These are phyloP conservation scores for Lagopus muta DNA, from an alignment of 2,113 vertebrate species.

Conservation along the genomic window DNA sequence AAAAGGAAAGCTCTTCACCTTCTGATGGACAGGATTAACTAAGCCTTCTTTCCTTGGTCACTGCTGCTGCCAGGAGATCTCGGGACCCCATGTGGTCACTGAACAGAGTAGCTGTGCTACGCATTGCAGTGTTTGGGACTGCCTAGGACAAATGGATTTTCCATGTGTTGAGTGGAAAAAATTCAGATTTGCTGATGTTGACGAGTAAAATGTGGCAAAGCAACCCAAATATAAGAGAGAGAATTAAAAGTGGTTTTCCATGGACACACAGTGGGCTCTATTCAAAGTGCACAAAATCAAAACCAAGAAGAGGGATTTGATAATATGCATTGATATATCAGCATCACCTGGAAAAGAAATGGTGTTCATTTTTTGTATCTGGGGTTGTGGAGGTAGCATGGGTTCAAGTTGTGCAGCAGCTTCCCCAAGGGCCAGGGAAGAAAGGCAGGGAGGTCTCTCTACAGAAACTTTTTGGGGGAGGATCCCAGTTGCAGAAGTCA, in stretches of 20 bases:
- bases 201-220: neutral
- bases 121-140: neutral
- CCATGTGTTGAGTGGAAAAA: neutral
- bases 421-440: neutral
- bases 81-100: fast-evolving
- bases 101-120: neutral
- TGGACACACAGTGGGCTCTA: neutral
- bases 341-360: neutral
- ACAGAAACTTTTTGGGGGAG: neutral
- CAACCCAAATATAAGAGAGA: neutral
- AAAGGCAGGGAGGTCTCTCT: neutral
- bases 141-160: neutral
- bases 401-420: neutral
- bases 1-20: neutral
- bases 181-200: neutral
- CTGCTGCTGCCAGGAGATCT: neutral
- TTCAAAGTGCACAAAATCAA: neutral
- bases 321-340: neutral
- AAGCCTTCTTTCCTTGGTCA: neutral
- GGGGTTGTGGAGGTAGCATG: neutral
- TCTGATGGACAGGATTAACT: neutral
- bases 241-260: neutral
- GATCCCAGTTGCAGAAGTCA: neutral
- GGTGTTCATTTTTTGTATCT: neutral
- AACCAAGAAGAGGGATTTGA: neutral